Base-by-base conservation (phyloP, 2,113 vertebrate species). In the Rhea pennata region DNA sequence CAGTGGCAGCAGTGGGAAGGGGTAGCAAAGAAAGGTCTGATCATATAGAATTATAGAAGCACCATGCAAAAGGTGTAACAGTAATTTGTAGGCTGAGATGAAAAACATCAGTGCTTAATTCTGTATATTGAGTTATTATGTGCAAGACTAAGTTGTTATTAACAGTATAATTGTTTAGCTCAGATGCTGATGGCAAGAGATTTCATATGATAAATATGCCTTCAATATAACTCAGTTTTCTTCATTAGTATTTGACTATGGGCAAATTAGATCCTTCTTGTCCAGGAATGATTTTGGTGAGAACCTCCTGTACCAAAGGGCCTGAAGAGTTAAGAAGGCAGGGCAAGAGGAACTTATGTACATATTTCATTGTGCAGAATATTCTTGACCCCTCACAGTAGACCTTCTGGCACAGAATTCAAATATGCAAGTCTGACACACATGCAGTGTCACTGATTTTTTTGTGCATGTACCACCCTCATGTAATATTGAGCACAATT, bases 171-270 rank as follows among this genome's bases (percentile, higher is more conserved):
- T 92, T 81, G 88, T 70, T 66, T n/a, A 11, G 65, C 54, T 81
- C 88, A 69, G 83, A 73, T 92, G 95, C 69, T 92, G 66, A 50
- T 84, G 77, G 77, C 40, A 44, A 44, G 92, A 95, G 84, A 72
- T 80, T 76, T 67, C 48, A 22, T 54, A 2, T 50, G 70, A 50
- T 67, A 76, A 92, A 92, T 72, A 72, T 3, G 12, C 67, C 79
- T 78, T 83, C 73, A 64, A 12, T 33, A 16, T 7, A 84, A 78
- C 77, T 81, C 86, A 59, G 2, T 71, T 86, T 84, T 87, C 79
- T 77, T 67, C 73, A 23, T 61, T 48, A 4, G 24, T 8, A 19
- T 83, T 81, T 90, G 84, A 39, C 64, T 44, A 33, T 62, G 92
- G 48, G 27, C 46, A 79, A 80, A 80, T 83, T 4, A 36, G 36